Evolutionary conservation across 2,797 vertebrate species (phyloP), one percentile per base, ranked within the genome.

Genomic region (Rhadinocentrus ornatus): DNA sequence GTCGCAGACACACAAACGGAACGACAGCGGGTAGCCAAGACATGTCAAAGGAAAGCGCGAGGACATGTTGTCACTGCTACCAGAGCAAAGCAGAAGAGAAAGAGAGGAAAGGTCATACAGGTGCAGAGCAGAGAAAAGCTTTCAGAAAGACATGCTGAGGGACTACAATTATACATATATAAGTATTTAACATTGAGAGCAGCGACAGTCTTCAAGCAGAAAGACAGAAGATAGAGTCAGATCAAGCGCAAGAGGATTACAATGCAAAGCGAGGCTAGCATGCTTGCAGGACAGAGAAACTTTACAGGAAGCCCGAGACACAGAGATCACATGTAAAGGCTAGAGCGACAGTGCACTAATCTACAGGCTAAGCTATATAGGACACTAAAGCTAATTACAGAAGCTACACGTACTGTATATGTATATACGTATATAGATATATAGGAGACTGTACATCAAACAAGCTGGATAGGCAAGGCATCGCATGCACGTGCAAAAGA

Each of bases 401-500:
- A 85, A 88, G 91, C 88, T 90, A 91, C 87, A 89, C 76, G 24
- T 39, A 89, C 76, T 79, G 78, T 62, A 87, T 92, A 90, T 37
- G 39, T 66, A 35, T 66, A 85, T 69, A 84, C 76, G 84, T 57
- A 85, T 68, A 86, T 58, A 87, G 72, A 92, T 90, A 91, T 88
- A 88, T 88, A 87, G 83, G 81, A 89, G 78, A 87, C 88, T 58
- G 78, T 71, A 89, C 84, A 84, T 87, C 87, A 89, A 90, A 93
- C 90, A 91, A 93, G 91, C 93, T 86, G 86, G 90, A 87, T 35
- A 91, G 86, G 93, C 91, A 82, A 92, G 86, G 93, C 90, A 66
- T 84, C 52, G 89, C 94, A 95, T 95, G 94, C 94, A 95, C 93
- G 89, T 94, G 94, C 94, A 94, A 91, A 92, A 89, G 86, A 85